Base-by-base conservation (phyloP, 2,113 vertebrate genomes). In the Platycercus adscitus region DNA sequence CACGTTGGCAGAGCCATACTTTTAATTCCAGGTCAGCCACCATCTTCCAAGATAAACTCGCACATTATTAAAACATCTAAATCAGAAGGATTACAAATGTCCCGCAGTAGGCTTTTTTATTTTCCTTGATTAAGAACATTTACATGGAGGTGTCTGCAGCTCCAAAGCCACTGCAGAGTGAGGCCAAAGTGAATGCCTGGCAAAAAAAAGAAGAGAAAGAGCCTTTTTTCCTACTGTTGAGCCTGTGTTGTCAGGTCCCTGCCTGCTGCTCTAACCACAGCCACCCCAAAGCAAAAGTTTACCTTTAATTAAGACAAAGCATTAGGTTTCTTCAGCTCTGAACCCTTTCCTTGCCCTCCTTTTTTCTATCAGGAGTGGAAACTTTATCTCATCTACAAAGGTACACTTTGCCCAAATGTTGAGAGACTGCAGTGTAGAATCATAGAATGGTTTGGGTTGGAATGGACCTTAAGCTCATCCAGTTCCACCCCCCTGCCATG, bases 1-100 rank as follows among this genome's bases (percentile, higher is more conserved):
- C 66, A 81, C 0, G 2, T 60, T 92, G 89, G 69, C 91, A 95
- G 61, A 93, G 72, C 44, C 7, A 53, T 43, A 90, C 63, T 78
- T 97, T 64, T 94, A 95, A 95, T 95, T 95, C 89, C 93, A 94
- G 88, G 81, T 95, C 95, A 96, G 80, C 56, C 47, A 94, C 87
- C 70, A 56, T 85, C 72, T 87, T 95, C 96, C 96, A 96, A 96
- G 87, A 95, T 91, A 97, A 97, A 97, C 92, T 83, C 2, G 0
- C 86, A 85, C 89, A 75, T 95, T 96, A 97, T 95, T 97, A 96
- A 97, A 97, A 92, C 85, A 92, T 87, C 85, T 95, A 95, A 94
- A 95, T 96, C 91, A 95, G 82, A 95, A 91, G 79, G 82, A 97
- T 95, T 95, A 91, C 81, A 95, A 86, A 96, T 68, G 88, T 93